A percentile compares a stretch with the other conserved stretches of the same genome.
Conservation (phyloP, 2,797 vertebrate species). For the Gymnodraco acuticeps region DNA sequence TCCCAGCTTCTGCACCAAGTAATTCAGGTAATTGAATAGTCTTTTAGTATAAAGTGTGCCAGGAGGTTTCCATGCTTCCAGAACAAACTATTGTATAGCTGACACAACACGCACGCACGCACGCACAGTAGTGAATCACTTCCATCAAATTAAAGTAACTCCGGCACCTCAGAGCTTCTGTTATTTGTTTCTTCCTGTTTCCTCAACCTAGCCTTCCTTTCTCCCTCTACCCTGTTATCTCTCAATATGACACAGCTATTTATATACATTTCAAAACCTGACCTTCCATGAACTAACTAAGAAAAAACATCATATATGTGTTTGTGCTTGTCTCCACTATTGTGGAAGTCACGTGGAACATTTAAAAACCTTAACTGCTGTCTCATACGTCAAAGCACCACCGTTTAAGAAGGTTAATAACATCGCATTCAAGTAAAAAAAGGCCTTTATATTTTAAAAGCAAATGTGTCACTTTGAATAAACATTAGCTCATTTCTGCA, state of each 20-base stretch:
- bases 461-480: background rate
- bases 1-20: constrained; percentile 47
- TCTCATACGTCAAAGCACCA: background rate
- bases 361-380: background rate
- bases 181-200: constrained; percentile 64
- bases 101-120: constrained; percentile 31
- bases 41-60: constrained; percentile 53
- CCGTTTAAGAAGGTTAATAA: constrained; percentile 7
- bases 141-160: constrained; percentile 69
- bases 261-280: constrained; percentile 43
- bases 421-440: constrained; percentile 9
- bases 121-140: constrained; percentile 51
- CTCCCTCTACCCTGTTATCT: constrained; percentile 31
- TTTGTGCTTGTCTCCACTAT: constrained; percentile 4
- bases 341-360: constrained; percentile 16
- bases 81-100: constrained; percentile 55
- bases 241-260: constrained; percentile 33
- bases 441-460: constrained; percentile 22
- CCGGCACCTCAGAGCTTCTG: constrained; percentile 43
- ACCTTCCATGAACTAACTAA: constrained; percentile 32
- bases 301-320: background rate
- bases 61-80: constrained; percentile 42
- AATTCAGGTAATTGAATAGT: constrained; percentile 70
- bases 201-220: constrained; percentile 19
- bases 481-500: background rate